These are phyloP conservation scores for Sorex maritimensis DNA, from an alignment of 2,797 vertebrate species.

Conservation along the genomic window DNA sequence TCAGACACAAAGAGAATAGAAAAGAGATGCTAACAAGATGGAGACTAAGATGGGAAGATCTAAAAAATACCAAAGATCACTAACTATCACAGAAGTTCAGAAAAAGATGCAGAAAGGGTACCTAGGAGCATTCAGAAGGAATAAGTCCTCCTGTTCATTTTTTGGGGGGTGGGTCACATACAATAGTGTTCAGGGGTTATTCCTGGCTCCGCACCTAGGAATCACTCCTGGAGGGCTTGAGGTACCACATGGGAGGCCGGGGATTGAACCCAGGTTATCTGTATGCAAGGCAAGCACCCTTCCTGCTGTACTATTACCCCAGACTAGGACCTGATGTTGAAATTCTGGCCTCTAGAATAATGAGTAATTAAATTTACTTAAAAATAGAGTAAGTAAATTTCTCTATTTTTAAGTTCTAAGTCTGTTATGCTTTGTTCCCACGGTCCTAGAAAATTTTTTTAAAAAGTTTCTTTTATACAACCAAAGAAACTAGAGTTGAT, in stretches of 20 bases:
- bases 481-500: constrained; percentile 1
- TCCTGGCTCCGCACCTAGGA: too few species aligned
- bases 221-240: too few species aligned
- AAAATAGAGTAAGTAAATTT: background rate
- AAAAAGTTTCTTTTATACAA: background rate
- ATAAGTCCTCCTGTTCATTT: too few species aligned
- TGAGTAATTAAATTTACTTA: background rate
- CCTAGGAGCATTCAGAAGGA: background rate
- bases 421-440: background rate
- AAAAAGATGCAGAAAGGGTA: background rate
- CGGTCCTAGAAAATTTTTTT: background rate
- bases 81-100: background rate
- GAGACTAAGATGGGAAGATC: background rate
- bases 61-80: background rate
- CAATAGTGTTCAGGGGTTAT: too few species aligned
- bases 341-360: background rate
- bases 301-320: background rate
- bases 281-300: too few species aligned
- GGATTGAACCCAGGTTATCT: too few species aligned
- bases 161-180: too few species aligned
- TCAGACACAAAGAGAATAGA: background rate
- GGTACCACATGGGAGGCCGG: too few species aligned
- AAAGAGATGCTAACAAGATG: background rate
- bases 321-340: background rate
- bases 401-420: background rate